A percentile compares a stretch with the other conserved stretches of the same genome.
These are phyloP conservation scores for Oscheius onirici DNA, from an alignment of 2,888 invertebrate species.

Conservation along the genomic window DNA sequence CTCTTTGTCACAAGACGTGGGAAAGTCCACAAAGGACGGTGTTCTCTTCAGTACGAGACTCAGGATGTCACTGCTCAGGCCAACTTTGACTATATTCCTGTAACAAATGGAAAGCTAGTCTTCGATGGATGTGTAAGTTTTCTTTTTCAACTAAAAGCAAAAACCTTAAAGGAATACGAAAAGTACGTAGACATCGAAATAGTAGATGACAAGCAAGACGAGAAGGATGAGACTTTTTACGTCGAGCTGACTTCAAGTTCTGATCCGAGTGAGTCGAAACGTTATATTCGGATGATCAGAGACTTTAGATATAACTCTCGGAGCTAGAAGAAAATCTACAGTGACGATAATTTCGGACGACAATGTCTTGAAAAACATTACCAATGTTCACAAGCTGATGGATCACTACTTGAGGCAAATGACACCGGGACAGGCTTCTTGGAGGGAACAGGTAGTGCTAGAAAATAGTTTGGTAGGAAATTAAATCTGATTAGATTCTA, in stretches of 20 bases:
- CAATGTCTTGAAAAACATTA: constrained; percentile 70
- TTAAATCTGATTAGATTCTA: constrained; percentile 75
- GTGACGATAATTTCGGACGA: constrained; percentile 77
- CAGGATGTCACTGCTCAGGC: constrained; percentile 76
- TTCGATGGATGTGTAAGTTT: constrained; percentile 37
- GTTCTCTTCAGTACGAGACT: constrained; percentile 75
- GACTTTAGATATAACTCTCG: constrained; percentile 73
- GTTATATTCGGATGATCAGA: neutral
- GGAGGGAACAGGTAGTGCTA: constrained; percentile 61
- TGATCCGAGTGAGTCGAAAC: neutral
- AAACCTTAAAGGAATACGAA: constrained; percentile 73
- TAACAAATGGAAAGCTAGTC: constrained; percentile 37
- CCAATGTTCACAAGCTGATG: constrained; percentile 55
- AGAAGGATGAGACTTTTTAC: constrained; percentile 78
- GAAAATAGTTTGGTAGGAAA: too few species aligned
- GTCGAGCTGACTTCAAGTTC: constrained; percentile 71
- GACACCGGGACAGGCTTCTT: constrained; percentile 55
- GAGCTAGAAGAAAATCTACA: constrained; percentile 72
- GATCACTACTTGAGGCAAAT: constrained; percentile 53
- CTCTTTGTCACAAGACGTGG: constrained; percentile 45
- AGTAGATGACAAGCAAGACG: constrained; percentile 76
- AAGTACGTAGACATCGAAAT: constrained; percentile 76
- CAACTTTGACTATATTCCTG: constrained; percentile 74
- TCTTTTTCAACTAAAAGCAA: too few species aligned
- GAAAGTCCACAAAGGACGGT: constrained; percentile 33